Evolutionary conservation across 2,888 invertebrate genomes (phyloP).

Genomic region (Hydrotaea diabolus): DNA sequence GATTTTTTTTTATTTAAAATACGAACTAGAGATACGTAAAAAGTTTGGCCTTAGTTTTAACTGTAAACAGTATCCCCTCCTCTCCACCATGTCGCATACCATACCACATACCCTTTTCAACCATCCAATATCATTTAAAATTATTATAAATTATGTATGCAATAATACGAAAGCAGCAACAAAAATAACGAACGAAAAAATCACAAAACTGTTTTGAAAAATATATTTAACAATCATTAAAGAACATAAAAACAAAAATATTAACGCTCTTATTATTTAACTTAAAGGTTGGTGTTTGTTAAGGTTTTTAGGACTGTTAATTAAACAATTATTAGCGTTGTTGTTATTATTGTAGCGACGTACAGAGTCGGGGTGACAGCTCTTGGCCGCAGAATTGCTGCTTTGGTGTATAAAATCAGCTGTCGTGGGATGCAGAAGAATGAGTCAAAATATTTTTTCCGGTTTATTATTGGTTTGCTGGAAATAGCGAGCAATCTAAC

Average conservation of each 20-base stretch:
- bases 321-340: neutral
- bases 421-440: too few species aligned
- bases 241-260: slow-evolving; percentile 48
- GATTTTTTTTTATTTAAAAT: neutral
- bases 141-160: slow-evolving; percentile 66
- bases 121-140: slow-evolving; percentile 25
- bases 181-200: slow-evolving; percentile 35
- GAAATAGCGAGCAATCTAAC: too few species aligned
- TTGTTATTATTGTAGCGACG: slow-evolving; percentile 21
- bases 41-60: slow-evolving; percentile 66
- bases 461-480: too few species aligned
- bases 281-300: neutral
- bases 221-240: slow-evolving; percentile 64
- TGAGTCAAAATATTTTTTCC: too few species aligned
- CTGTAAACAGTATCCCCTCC: slow-evolving; percentile 30
- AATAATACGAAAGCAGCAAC: slow-evolving; percentile 59
- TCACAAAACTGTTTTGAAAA: slow-evolving; percentile 32
- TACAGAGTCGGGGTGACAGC: too few species aligned
- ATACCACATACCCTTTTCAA: neutral
- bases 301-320: too few species aligned
- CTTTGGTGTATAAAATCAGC: too few species aligned
- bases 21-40: slow-evolving; percentile 61
- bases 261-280: slow-evolving; percentile 38
- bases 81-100: neutral
- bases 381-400: too few species aligned